A percentile compares a stretch with the other conserved stretches of the same genome.
These are phyloP conservation scores for Amblyopsis hoosieri DNA, from an alignment of 2,797 vertebrate genomes.

Conservation along the genomic window DNA sequence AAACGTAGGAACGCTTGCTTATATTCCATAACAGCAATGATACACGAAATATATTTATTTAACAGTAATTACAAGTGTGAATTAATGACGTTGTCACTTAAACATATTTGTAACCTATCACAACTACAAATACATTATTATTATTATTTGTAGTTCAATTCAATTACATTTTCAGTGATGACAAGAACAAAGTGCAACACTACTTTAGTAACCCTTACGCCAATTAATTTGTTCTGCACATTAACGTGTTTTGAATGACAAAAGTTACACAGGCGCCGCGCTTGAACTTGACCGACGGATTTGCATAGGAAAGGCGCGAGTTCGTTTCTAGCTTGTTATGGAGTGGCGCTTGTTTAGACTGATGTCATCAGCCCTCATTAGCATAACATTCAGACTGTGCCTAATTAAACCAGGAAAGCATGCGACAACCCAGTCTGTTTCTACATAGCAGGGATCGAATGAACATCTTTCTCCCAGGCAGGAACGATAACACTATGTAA, in stretches of 20 bases:
- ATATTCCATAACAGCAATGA: no score
- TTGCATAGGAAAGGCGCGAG: slow-evolving; percentile 72
- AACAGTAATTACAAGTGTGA: no score
- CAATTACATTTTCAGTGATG: no score
- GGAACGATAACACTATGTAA: slow-evolving; percentile 50
- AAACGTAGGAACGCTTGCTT: no score
- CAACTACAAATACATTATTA: no score
- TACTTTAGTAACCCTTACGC: background rate
- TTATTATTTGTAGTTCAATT: no score
- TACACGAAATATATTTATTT: no score
- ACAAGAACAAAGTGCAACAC: background rate
- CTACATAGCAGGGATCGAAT: slow-evolving; percentile 57
- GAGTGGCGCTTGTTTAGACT: slow-evolving; percentile 66
- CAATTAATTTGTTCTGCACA: slow-evolving; percentile 16
- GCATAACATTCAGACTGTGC: slow-evolving; percentile 78
- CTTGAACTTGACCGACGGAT: slow-evolving; percentile 83
- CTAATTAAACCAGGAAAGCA: slow-evolving; percentile 78
- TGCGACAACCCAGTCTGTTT: slow-evolving; percentile 62
- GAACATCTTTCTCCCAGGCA: slow-evolving; percentile 47
- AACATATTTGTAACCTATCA: no score
- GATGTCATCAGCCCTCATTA: slow-evolving; percentile 76
- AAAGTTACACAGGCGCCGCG: slow-evolving; percentile 57
- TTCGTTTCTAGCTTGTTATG: slow-evolving; percentile 76
- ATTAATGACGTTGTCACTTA: no score
- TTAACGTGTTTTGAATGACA: slow-evolving; percentile 69